These are phyloP conservation scores for Intellagama lesueurii DNA, from an alignment of 2,797 vertebrate species.

Conservation along the genomic window DNA sequence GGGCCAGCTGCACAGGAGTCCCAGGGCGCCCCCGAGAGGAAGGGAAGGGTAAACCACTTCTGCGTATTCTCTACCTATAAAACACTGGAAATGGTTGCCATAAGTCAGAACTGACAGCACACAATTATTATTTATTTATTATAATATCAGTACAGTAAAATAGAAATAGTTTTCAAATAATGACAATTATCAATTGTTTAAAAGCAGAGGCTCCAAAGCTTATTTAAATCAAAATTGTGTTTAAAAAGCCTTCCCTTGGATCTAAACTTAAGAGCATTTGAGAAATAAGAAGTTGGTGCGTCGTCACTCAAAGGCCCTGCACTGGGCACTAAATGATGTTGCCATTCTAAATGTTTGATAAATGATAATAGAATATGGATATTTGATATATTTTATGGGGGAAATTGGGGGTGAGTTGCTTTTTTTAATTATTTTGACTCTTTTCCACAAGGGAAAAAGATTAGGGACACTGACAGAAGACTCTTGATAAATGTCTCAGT, in stretches of 20 bases:
- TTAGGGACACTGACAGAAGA: too few relatives aligned
- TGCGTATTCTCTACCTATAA: too few relatives aligned
- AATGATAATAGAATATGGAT: neutral
- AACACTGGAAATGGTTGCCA: too few relatives aligned
- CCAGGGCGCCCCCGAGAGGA: too few relatives aligned
- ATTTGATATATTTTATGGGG: neutral
- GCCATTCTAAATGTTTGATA: neutral
- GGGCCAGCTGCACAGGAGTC: too few relatives aligned
- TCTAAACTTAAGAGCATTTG: too few relatives aligned
- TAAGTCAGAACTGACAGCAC: too few relatives aligned
- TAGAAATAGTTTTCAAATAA: neutral
- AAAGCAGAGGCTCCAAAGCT: neutral
- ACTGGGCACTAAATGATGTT: neutral
- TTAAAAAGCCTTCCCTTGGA: neutral
- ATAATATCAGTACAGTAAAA: neutral
- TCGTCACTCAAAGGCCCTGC: neutral
- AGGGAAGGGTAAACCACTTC: neutral
- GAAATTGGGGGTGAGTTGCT: neutral
- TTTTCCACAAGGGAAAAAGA: neutral
- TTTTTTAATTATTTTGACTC: neutral
- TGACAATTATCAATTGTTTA: too few relatives aligned
- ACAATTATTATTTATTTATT: too few relatives aligned
- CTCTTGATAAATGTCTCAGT: neutral
- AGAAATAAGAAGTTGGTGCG: neutral
- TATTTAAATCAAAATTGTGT: neutral